Percentiles rank a stretch among this genome's conserved stretches.
Evolutionary conservation across 2,888 invertebrate species (phyloP).

Genomic region (Dione juno): DNA sequence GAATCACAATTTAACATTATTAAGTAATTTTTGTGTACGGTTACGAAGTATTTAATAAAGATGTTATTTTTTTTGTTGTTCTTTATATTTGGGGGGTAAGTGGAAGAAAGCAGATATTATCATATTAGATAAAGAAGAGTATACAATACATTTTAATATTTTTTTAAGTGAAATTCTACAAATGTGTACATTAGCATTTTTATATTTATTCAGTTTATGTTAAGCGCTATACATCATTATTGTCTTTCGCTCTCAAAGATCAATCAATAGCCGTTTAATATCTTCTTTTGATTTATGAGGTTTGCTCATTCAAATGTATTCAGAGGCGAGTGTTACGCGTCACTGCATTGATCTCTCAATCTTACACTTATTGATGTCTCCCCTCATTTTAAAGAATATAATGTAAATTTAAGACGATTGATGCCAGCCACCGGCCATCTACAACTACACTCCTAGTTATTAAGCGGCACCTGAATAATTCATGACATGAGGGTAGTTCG

Average conservation of each 20-base stretch:
- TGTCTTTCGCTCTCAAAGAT: constrained; percentile 20
- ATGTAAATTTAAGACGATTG: constrained; percentile 50
- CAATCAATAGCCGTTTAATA: constrained; percentile 32
- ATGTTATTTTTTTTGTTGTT: neutral
- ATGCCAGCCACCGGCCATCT: constrained; percentile 53
- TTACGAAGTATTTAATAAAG: neutral
- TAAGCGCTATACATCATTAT: constrained; percentile 12
- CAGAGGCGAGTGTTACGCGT: constrained; percentile 49
- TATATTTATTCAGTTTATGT: neutral
- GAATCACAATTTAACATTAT: constrained; percentile 1
- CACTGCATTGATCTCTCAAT: constrained; percentile 51
- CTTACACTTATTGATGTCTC: constrained; percentile 49
- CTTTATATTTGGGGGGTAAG: neutral
- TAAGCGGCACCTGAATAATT: constrained; percentile 80
- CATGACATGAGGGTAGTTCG: constrained; percentile 74
- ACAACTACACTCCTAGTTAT: constrained; percentile 70
- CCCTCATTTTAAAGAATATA: constrained; percentile 53
- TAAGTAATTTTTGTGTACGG: neutral
- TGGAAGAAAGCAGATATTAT: no score
- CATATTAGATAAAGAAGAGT: no score
- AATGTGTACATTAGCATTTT: no score
- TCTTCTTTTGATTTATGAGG: constrained; percentile 42
- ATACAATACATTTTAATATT: no score
- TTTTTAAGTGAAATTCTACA: no score
- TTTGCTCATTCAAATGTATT: constrained; percentile 47